phyloP scores from a whole-genome alignment of 2,888 invertebrate species.

The Ashinkailepas kermadecensis region DNA sequence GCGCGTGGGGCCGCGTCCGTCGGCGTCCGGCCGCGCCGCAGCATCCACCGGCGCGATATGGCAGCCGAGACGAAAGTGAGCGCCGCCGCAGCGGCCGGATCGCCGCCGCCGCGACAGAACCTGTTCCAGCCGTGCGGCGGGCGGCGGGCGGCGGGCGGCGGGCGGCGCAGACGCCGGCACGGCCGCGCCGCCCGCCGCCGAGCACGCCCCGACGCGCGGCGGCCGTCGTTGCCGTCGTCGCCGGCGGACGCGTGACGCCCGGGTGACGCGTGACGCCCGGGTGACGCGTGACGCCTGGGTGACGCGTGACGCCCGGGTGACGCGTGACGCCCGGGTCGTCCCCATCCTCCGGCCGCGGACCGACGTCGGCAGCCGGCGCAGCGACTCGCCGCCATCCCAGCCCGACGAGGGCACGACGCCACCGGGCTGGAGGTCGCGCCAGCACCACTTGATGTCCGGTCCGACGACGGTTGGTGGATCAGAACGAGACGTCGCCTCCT shows the following conservation, averaged over 20 bases:
- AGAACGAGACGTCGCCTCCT: no score
- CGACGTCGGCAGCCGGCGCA: no score
- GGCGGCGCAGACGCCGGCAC: neutral
- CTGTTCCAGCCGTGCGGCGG: neutral
- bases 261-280: neutral
- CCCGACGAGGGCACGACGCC: no score
- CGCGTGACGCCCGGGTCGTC: neutral
- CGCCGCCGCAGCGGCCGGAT: neutral
- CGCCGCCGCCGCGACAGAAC: neutral
- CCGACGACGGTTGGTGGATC: no score
- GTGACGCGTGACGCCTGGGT: neutral
- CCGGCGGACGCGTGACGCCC: neutral
- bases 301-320: neutral
- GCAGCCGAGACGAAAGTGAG: slow-evolving; percentile 6
- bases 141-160: neutral
- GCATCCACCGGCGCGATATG: slow-evolving; percentile 4
- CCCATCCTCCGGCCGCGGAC: no score
- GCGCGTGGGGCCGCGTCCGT: neutral
- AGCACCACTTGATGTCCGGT: no score
- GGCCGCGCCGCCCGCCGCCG: neutral
- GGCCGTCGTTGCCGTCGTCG: neutral
- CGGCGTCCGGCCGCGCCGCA: neutral
- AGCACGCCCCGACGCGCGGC: neutral
- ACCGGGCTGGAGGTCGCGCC: no score
- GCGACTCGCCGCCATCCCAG: no score